These are phyloP conservation scores for Rhabditophanes sp. DNA, from an alignment of 2,888 invertebrate genomes.

Conservation along the genomic window DNA sequence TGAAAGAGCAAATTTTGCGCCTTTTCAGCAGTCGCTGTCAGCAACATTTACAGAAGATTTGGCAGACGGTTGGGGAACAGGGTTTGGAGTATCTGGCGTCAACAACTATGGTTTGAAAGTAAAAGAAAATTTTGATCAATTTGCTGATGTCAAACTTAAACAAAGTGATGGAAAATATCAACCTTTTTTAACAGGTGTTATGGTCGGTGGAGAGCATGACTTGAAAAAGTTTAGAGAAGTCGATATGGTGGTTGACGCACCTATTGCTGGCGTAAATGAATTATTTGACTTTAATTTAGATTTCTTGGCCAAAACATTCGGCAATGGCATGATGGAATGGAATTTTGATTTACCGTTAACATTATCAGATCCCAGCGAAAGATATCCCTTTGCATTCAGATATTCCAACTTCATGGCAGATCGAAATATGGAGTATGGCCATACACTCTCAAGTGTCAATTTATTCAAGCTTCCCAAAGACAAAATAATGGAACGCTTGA, in stretches of 20 bases:
- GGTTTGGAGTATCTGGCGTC: conserved; percentile 31
- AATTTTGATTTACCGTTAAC: conserved; percentile 32
- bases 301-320: conserved; percentile 25
- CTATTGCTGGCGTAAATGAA: conserved; percentile 26
- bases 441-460: too few species aligned
- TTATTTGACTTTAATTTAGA: conserved; percentile 32
- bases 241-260: conserved; percentile 11
- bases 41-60: conserved; percentile 32
- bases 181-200: conserved; percentile 7
- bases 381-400: conserved; percentile 28
- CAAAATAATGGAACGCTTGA: conserved; percentile 27
- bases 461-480: conserved; percentile 25
- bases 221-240: conserved; percentile 25
- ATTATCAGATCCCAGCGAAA: conserved; percentile 27
- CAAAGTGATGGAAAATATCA: conserved; percentile 10
- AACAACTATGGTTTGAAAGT: conserved; percentile 29
- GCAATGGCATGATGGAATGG: conserved; percentile 30
- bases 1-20: too few species aligned
- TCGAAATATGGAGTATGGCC: conserved; percentile 12
- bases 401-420: conserved; percentile 37
- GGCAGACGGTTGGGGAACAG: conserved; percentile 33
- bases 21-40: conserved; percentile 28
- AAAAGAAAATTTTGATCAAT: conserved; percentile 25
- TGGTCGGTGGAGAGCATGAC: conserved; percentile 21
- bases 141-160: conserved; percentile 24